Percentiles rank a stretch among this genome's conserved stretches.
Evolutionary conservation across 1,140 invertebrate species (phyloP).

Genomic region (Drosophila kepulauana): DNA sequence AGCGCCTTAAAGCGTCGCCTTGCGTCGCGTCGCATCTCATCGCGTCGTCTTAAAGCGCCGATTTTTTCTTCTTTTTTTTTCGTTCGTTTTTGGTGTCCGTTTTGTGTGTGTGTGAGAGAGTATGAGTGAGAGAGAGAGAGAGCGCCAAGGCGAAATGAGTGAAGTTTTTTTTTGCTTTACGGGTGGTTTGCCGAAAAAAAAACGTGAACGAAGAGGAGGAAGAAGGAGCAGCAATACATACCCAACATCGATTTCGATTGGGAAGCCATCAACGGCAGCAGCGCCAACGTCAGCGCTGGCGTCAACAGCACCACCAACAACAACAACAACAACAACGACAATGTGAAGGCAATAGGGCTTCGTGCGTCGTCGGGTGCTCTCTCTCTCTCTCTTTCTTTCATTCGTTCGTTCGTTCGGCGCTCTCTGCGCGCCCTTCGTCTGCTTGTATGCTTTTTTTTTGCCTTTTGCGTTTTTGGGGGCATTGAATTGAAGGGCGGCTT

Average conservation of each 20-base stretch:
- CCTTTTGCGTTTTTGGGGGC: conserved; percentile 53
- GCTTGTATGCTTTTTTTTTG: conserved; percentile 12
- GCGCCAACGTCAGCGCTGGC: conserved; percentile 30
- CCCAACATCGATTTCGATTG: conserved; percentile 84
- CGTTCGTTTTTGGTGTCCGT: conserved; percentile 1
- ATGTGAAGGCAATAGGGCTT: conserved; percentile 35
- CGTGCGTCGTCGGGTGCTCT: conserved; percentile 64
- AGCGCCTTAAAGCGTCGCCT: conserved; percentile 39
- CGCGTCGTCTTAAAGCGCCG: conserved; percentile 37
- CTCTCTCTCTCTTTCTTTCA: conserved; percentile 32
- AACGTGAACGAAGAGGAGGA: conserved; percentile 27
- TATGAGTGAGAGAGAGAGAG: conserved; percentile 2
- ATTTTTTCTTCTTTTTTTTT: conserved; percentile 1
- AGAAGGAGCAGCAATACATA: conserved; percentile 68
- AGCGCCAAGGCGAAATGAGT: conserved; percentile 31
- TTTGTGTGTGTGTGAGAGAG: conserved; percentile 10
- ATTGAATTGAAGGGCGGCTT: conserved; percentile 66
- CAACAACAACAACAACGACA: conserved; percentile 5
- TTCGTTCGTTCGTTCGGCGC: neutral
- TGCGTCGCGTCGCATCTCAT: neutral
- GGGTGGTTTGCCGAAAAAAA: conserved; percentile 52
- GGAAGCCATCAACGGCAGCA: conserved; percentile 83
- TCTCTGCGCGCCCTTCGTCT: conserved; percentile 58
- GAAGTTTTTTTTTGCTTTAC: conserved; percentile 46
- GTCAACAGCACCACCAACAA: conserved; percentile 13